phyloP scores from a whole-genome alignment of 2,797 vertebrate genomes.

The Channallabes apus region DNA sequence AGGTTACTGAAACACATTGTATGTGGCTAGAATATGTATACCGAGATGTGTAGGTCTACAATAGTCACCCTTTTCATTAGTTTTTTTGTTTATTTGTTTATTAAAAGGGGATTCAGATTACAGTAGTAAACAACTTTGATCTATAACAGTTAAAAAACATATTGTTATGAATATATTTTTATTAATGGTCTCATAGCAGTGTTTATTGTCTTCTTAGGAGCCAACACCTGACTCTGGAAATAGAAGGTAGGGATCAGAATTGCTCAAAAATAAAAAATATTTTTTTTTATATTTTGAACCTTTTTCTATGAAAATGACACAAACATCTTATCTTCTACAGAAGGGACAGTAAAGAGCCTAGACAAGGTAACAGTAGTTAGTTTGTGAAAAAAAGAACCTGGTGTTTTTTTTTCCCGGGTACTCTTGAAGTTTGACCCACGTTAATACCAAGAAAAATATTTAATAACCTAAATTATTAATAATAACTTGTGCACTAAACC shows the following conservation, averaged over 20 bases:
- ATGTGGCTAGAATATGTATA: not conserved
- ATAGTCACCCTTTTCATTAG: not conserved
- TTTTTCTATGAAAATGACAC: not conserved
- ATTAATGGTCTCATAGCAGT: too few relatives aligned
- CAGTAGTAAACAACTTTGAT: not conserved
- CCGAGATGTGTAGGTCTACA: not conserved
- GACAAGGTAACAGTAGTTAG: not conserved
- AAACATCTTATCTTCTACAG: not conserved
- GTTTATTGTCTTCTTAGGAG: conserved; percentile 10
- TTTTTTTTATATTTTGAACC: not conserved
- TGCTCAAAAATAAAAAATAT: not conserved
- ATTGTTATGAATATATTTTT: not conserved
- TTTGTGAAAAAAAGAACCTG: not conserved
- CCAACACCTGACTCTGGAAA: not conserved
- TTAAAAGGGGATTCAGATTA: not conserved
- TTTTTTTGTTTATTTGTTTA: not conserved
- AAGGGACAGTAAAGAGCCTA: not conserved
- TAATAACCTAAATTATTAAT: not conserved
- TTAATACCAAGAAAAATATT: not conserved
- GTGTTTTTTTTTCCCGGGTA: too few relatives aligned
- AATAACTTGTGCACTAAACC: not conserved
- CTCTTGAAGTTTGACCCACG: not conserved
- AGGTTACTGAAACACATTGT: too few relatives aligned
- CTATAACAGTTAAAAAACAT: not conserved
- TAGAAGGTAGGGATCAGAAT: conserved; percentile 20